phyloP scores from a whole-genome alignment of 35 echinoderm and acorn worm species.

The Ptychodera flava region DNA sequence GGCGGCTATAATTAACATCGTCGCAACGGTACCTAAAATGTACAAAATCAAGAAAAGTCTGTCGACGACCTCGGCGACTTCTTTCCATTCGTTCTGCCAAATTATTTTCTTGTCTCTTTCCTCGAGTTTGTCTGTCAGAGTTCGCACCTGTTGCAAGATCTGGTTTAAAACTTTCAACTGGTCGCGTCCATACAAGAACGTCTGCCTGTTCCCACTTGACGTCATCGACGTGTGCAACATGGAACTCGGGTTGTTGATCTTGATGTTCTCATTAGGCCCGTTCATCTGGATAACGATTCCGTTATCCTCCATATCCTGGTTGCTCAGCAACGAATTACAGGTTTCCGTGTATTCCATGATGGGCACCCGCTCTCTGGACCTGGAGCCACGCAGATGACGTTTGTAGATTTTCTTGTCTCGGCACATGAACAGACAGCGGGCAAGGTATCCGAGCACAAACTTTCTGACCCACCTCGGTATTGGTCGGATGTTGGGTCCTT shows the following conservation, averaged over 20 bases:
- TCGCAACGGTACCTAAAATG: slow-evolving; percentile 45
- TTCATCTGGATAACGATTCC: neutral
- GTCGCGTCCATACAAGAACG: neutral
- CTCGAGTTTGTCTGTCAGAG: slow-evolving; percentile 61
- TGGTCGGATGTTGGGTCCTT: slow-evolving; percentile 62
- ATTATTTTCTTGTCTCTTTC: slow-evolving; percentile 39
- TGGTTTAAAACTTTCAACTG: slow-evolving; percentile 5
- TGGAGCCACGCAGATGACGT: neutral
- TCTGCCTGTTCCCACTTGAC: neutral
- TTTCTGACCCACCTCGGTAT: slow-evolving; percentile 51
- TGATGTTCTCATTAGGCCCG: neutral
- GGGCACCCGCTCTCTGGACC: neutral
- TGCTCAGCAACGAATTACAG: slow-evolving; percentile 11
- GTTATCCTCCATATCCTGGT: neutral
- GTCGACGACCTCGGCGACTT: slow-evolving; percentile 82
- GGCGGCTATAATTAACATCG: slow-evolving; percentile 50
- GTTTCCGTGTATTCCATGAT: slow-evolving; percentile 19
- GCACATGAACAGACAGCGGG: slow-evolving; percentile 36
- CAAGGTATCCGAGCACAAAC: slow-evolving; percentile 47
- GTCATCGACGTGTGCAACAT: neutral
- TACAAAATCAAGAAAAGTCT: slow-evolving; percentile 87
- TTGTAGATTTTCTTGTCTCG: slow-evolving; percentile 3
- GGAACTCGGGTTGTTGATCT: neutral
- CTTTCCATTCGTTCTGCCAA: slow-evolving; percentile 72
- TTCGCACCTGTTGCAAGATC: slow-evolving; percentile 56